Base-by-base conservation (phyloP, 2,888 invertebrate species). In the Brachyopa scutellaris region DNA sequence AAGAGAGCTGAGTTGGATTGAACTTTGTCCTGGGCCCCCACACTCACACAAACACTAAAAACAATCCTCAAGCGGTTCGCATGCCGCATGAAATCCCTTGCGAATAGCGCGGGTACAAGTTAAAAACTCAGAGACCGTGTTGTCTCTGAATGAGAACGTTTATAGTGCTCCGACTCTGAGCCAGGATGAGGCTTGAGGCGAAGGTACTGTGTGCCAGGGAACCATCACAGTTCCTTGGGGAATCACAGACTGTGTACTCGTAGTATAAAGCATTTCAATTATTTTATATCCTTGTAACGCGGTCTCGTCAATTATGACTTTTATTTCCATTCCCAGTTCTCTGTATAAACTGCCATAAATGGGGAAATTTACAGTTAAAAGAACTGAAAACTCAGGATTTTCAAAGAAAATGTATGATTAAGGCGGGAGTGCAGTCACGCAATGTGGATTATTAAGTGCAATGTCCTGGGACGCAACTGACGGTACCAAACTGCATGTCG, bases 281-380 rank as follows among this genome's bases (percentile, higher is more conserved):
- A 82, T 82, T 82, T 82, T 82, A 82, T 82, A 82, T 82, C 77
- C 77, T 82, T 77, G 77, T 82, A 82, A 82, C 77, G n/a, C n/a
- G 64, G 82, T 82, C 82, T 82, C 82, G 82, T 72, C 82, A 82
- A 82, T 82, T 82, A 82, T 77, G 82, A 82, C 82, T 82, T 82
- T 77, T 82, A 82, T 70, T 80, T 66, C 72, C 77, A 61, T 77
- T 70, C 57, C 33, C 64, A 49, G 29, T n/a, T 62, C 42, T 42
- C 62, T 57, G 42, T 45, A 64, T 76, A 67, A 76, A 76, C 64
- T 77, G 69, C 62, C 53, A 70, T 77, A 82, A 82, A 82, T 82
- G 82, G 64, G 47, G 40, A 49, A 82, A 77, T 62, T 72, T 70
- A 62, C 49, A 31, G 21, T 29, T 21, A 9, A 40, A 19, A n/a